Evolutionary conservation across 2,113 vertebrate genomes (phyloP).

Genomic region (Psettodes erumei): DNA sequence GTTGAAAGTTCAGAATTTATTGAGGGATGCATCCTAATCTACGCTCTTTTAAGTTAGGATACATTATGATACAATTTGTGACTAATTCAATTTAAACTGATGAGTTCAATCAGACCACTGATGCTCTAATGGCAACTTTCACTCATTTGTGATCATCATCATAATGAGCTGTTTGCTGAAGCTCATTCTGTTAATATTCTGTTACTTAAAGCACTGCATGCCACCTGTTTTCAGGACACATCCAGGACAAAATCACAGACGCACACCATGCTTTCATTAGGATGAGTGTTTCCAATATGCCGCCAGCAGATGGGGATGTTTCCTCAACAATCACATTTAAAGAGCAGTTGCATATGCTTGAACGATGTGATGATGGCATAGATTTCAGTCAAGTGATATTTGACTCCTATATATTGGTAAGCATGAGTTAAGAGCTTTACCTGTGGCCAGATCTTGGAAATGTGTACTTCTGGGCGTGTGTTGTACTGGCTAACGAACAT

Average conservation of each 20-base stretch:
- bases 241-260: slow-evolving; percentile 24
- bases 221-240: too few relatives aligned
- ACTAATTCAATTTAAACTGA: slow-evolving; percentile 39
- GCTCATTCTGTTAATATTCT: slow-evolving; percentile 45
- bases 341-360: too few relatives aligned
- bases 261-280: background rate
- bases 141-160: slow-evolving; percentile 3
- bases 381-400: slow-evolving; percentile 4
- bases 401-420: background rate
- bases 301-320: slow-evolving; percentile 67
- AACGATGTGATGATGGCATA: background rate
- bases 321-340: too few relatives aligned
- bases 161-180: slow-evolving; percentile 22
- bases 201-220: slow-evolving; percentile 35
- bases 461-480: background rate
- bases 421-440: background rate
- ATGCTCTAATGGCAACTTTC: slow-evolving; percentile 3
- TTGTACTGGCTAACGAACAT: background rate
- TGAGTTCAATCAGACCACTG: slow-evolving; percentile 43
- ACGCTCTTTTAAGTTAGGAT: slow-evolving; percentile 11
- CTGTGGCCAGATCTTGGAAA: background rate
- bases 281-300: background rate
- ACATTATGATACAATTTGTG: slow-evolving; percentile 28
- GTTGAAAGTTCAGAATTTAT: background rate
- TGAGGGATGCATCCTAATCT: slow-evolving; percentile 27